These are phyloP conservation scores for Acanthosoma haemorrhoidale DNA, from an alignment of 2,888 invertebrate genomes.

Conservation along the genomic window DNA sequence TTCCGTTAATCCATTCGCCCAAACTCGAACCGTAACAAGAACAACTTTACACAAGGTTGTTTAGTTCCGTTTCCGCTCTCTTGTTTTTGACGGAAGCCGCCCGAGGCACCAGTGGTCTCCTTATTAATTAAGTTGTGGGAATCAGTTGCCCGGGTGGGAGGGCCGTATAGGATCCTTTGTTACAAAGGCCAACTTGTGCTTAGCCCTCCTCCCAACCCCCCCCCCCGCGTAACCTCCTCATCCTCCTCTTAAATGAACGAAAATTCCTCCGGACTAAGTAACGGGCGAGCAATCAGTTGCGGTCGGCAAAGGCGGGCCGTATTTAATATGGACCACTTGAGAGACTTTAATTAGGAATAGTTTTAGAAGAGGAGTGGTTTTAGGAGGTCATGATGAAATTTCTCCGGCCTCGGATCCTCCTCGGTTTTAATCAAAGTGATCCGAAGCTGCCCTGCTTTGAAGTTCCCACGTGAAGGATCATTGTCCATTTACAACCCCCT, in stretches of 20 bases:
- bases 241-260: background rate
- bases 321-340: slow-evolving; percentile 17
- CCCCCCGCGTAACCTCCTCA: background rate
- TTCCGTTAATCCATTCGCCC: no score
- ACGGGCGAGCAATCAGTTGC: slow-evolving; percentile 1
- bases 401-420: background rate
- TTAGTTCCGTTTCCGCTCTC: background rate
- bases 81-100: no score
- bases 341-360: slow-evolving; percentile 23
- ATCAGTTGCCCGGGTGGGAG: background rate
- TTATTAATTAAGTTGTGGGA: slow-evolving; percentile 8
- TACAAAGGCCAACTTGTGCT: background rate
- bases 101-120: background rate
- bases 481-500: background rate
- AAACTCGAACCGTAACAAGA: no score
- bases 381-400: slow-evolving; percentile 16
- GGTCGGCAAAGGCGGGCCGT: background rate
- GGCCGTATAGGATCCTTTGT: background rate
- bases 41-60: no score
- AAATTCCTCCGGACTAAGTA: slow-evolving; percentile 14
- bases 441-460: background rate
- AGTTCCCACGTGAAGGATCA: background rate
- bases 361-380: slow-evolving; percentile 2
- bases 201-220: background rate
- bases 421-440: background rate